Evolutionary conservation across 2,888 invertebrate genomes (phyloP), one percentile per base, ranked within the genome.

Genomic region (Cephus runcator): DNA sequence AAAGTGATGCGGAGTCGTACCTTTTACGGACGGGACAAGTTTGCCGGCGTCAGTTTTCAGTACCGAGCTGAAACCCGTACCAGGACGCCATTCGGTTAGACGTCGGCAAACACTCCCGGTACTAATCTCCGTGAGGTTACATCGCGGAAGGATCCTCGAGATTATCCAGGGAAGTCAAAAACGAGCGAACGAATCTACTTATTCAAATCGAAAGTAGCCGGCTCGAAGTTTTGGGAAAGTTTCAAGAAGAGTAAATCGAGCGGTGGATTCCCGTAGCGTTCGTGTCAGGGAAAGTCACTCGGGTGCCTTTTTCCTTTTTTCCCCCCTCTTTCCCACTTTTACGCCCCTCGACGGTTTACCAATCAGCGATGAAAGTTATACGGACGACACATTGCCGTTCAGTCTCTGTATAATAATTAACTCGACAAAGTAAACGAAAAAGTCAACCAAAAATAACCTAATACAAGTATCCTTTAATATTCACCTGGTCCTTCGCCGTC

Each of bases 401-500:
- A 23, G 56, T 56, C 56, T 23, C 56, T 9, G 23, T 56, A 23
- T 23, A 56, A 56, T 56, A 56, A 56, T 56, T 56, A 56, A 56
- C 2, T 56, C 23, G 56, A 23, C 15, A 56, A 56, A 23, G 9
- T 56, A 4, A 23, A 56, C 9, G 1, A 56, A 56, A 23, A 56
- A 23, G 23, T 56, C 6, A 56, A 23, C 9, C 23, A 23, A 56
- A 23, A 56, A 9, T 56, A 56, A 23, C 2, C 56, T 23, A 23
- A 23, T 56, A 23, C 6, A 23, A 23, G 56, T 15, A 56, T 56
- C 23, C 4, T 56, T 56, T 23, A 56, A 23, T 23, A 90, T 92
- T 91, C 87, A 97, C 97, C 96, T 90, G 98, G 97, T 75, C 97
- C 98, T 91, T 96, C 96, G 79, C 98, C 98, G 88, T 98, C 98